These are phyloP conservation scores for Ladona fulva DNA, from an alignment of 1,140 invertebrate species.

Conservation along the genomic window DNA sequence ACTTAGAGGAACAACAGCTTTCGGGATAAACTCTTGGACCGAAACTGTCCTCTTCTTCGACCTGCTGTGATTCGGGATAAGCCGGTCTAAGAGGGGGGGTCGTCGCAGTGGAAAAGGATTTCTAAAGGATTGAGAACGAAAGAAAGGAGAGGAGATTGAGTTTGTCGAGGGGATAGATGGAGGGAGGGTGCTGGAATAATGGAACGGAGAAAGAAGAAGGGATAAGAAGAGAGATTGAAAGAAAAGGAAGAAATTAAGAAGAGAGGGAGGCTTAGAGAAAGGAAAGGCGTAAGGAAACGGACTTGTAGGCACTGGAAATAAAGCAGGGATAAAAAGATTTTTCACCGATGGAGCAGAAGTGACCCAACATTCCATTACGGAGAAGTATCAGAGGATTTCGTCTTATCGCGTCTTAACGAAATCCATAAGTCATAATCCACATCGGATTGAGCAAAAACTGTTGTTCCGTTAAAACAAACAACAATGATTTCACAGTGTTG, in stretches of 20 bases:
- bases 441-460: too few species aligned
- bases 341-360: too few species aligned
- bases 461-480: too few species aligned
- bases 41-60: neutral
- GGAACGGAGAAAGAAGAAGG: neutral
- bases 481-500: too few species aligned
- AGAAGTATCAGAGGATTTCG: too few species aligned
- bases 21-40: neutral
- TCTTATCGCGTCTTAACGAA: too few species aligned
- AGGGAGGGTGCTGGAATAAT: neutral
- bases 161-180: neutral
- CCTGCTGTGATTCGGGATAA: neutral
- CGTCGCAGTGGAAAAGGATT: neutral
- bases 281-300: too few species aligned
- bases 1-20: neutral
- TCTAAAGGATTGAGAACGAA: neutral
- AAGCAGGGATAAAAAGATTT: too few species aligned
- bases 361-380: too few species aligned
- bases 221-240: neutral
- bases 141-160: neutral
- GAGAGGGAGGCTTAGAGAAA: neutral
- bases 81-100: neutral
- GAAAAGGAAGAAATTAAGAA: neutral
- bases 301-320: too few species aligned
- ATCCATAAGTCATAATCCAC: too few species aligned